phyloP scores from a whole-genome alignment of 2,113 vertebrate genomes.

The Gymnogyps californianus region DNA sequence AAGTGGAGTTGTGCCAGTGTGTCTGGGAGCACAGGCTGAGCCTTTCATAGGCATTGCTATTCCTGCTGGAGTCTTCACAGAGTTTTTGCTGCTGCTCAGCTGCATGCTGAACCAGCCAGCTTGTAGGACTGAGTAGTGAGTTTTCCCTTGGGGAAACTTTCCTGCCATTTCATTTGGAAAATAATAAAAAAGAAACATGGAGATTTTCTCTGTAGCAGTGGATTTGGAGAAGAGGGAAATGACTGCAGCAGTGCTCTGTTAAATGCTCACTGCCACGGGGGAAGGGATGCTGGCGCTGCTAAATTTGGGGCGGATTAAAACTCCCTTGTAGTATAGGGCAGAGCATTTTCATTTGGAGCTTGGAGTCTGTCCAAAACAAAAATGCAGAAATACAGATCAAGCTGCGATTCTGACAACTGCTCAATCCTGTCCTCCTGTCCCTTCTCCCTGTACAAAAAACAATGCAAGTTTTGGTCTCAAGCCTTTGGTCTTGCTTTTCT shows the following conservation, averaged over 20 bases:
- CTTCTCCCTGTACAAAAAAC: not conserved
- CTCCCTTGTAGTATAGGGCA: not conserved
- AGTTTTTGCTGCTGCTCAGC: not conserved
- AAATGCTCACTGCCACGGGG: not conserved
- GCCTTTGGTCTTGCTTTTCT: not conserved
- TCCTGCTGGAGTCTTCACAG: not conserved
- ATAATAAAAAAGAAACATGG: not conserved
- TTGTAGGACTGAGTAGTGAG: not conserved
- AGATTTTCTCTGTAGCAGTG: not conserved
- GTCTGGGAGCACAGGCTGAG: not conserved
- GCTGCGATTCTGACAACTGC: not conserved
- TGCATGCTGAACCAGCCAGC: not conserved
- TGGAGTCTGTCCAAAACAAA: not conserved
- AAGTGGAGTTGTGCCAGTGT: not conserved
- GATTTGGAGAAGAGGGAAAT: not conserved
- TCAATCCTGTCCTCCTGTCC: not conserved
- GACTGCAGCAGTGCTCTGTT: not conserved
- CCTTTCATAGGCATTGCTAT: not conserved
- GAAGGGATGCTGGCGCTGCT: not conserved
- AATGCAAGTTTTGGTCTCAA: not conserved
- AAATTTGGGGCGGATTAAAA: slow-evolving; percentile 33
- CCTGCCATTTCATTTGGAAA: not conserved
- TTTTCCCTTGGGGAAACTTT: not conserved
- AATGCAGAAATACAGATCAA: slow-evolving; percentile 1
- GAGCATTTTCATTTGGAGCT: slow-evolving; percentile 17